phyloP scores from a whole-genome alignment of 2,113 vertebrate genomes.

The Oceanodroma tethys region DNA sequence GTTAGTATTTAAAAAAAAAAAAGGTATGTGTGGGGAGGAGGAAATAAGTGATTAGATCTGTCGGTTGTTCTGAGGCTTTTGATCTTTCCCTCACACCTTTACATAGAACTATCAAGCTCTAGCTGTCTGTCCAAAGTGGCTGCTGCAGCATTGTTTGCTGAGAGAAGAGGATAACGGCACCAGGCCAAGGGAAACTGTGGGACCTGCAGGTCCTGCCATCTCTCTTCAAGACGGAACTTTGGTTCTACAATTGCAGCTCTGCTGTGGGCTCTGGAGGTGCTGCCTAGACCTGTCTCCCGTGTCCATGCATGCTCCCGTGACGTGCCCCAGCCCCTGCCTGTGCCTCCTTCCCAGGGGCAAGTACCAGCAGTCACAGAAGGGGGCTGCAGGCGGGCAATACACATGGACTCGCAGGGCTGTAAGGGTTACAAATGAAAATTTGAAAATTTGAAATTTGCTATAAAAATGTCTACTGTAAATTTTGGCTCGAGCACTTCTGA shows the following conservation, averaged over 20 bases:
- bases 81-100: neutral
- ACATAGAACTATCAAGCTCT: neutral
- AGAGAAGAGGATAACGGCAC: neutral
- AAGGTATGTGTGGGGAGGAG: neutral
- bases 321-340: neutral
- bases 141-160: neutral
- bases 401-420: rapidly evolving
- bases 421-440: neutral
- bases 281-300: neutral
- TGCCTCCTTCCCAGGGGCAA: neutral
- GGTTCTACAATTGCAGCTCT: neutral
- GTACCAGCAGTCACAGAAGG: neutral
- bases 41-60: neutral
- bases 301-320: too few species aligned
- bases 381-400: neutral
- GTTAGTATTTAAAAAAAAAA: neutral
- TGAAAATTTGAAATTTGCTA: neutral
- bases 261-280: neutral
- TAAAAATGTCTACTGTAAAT: neutral
- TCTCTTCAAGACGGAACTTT: neutral
- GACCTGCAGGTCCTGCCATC: rapidly evolving
- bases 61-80: neutral
- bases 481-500: neutral
- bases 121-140: neutral
- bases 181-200: neutral